phyloP scores from a whole-genome alignment of 2,113 vertebrate species.

The Cyprinodon tularosa region DNA sequence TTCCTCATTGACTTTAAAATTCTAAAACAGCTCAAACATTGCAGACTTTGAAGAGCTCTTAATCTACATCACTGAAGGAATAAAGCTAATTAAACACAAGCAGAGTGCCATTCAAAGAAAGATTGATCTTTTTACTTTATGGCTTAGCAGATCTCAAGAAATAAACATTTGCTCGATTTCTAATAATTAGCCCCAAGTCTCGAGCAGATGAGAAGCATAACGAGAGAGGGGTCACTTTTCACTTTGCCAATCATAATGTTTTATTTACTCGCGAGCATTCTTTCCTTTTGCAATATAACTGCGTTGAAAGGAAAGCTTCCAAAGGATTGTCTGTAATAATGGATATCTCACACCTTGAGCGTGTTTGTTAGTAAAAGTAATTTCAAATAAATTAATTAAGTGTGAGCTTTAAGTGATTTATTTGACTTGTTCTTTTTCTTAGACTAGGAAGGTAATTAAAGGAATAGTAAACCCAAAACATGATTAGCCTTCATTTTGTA shows the following conservation, averaged over 20 bases:
- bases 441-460: too few species aligned
- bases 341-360: too few species aligned
- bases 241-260: conserved; percentile 2
- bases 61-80: neutral
- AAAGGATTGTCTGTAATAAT: too few species aligned
- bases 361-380: too few species aligned
- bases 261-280: neutral
- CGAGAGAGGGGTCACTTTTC: neutral
- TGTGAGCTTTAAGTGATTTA: too few species aligned
- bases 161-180: neutral
- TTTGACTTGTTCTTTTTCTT: too few species aligned
- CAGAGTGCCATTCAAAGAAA: neutral
- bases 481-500: too few species aligned
- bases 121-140: neutral
- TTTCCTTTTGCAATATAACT: too few species aligned
- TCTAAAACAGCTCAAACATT: neutral
- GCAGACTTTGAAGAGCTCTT: neutral
- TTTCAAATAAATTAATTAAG: too few species aligned
- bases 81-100: neutral
- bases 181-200: neutral
- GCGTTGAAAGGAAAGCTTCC: too few species aligned
- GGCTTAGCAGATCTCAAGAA: conserved; percentile 3
- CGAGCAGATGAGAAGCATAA: neutral
- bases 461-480: too few species aligned
- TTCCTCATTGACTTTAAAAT: neutral